These are phyloP conservation scores for Hetaerina titia DNA, from an alignment of 2,888 invertebrate species.

Conservation along the genomic window DNA sequence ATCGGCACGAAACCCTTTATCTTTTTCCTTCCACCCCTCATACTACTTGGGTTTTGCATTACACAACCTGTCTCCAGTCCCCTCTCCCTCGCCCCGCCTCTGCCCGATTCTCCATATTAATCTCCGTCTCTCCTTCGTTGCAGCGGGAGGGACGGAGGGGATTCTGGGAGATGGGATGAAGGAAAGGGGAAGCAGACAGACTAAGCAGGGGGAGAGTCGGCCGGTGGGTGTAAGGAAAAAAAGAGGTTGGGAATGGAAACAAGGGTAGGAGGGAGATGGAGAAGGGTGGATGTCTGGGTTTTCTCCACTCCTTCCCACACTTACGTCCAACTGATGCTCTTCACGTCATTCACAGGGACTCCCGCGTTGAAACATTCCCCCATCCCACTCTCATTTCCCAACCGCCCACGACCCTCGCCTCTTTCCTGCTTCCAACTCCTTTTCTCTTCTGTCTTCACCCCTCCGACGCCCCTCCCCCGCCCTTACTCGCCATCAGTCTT, in stretches of 20 bases:
- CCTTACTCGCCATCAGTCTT: slow-evolving; percentile 13
- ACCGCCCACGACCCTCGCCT: background rate
- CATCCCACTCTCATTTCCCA: background rate
- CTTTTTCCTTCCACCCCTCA: background rate
- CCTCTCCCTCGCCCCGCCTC: background rate
- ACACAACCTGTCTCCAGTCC: background rate
- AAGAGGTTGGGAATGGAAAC: background rate
- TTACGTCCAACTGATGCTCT: slow-evolving; percentile 5
- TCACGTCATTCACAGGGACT: slow-evolving; percentile 61
- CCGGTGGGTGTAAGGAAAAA: background rate
- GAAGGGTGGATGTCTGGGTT: slow-evolving; percentile 39
- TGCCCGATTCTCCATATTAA: slow-evolving; percentile 7
- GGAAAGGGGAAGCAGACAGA: background rate
- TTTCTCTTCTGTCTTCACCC: background rate
- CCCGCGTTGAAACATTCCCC: slow-evolving; percentile 40
- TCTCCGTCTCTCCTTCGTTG: background rate
- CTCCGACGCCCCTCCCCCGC: background rate
- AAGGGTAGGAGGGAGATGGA: background rate
- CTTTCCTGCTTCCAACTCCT: background rate
- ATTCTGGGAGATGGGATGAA: background rate
- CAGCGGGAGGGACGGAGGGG: background rate
- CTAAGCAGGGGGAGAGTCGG: too few species aligned
- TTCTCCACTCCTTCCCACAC: slow-evolving; percentile 44
- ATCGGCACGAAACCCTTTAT: background rate
- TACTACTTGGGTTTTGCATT: background rate